Base-by-base conservation (phyloP, 2,888 invertebrate species). In the Pollenia griseotomentosa region DNA sequence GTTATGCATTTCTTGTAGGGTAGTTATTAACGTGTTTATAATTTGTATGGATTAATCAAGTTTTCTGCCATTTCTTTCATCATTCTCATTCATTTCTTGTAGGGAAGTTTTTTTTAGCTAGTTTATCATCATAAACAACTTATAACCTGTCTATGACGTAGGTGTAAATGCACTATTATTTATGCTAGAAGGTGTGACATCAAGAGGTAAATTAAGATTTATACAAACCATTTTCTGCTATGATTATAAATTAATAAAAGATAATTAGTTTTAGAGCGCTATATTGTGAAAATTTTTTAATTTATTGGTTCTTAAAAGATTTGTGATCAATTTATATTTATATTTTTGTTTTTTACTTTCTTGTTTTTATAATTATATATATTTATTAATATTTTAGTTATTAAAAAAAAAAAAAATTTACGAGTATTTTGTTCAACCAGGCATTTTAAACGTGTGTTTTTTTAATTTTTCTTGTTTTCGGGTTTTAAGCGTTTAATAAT, bases 251-350 rank as follows among this genome's bases (percentile, higher is more conserved):
- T 57, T 48, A 12, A 10, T 11, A 8, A 40, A 73, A 14, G 48
- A 55, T 48, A 77, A 16, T 33, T 59, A 75, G 9, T 61, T 83
- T 86, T 66, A 86, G 83, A 86, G 86, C 86, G 86, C 77, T 86
- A 75, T 86, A 83, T 70, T 83, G 83, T 86, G 86, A 86, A 86
- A 86, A 86, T 86, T 81, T 68, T 80, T 83, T 86, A 78, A 80
- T 80, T 80, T 75, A 79, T 86, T 86, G 86, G 86, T 86, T 86
- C 86, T 83, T 86, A 80, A 83, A 83, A 77, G 86, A 71, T 86
- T 78, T 83, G 78, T 86, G 74, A 82, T 85, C 74, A 59, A 66
- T 73, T 66, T 33, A 10, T 65, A 66, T 73, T 66, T 33, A 10
- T 57, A 40, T 33, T 61, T 61, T 14, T 77, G 73, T n/a, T 42